A percentile compares a stretch with the other conserved stretches of the same genome.
phyloP scores from a whole-genome alignment of 2,888 invertebrate species.

The Hypselothyrea guttata region DNA sequence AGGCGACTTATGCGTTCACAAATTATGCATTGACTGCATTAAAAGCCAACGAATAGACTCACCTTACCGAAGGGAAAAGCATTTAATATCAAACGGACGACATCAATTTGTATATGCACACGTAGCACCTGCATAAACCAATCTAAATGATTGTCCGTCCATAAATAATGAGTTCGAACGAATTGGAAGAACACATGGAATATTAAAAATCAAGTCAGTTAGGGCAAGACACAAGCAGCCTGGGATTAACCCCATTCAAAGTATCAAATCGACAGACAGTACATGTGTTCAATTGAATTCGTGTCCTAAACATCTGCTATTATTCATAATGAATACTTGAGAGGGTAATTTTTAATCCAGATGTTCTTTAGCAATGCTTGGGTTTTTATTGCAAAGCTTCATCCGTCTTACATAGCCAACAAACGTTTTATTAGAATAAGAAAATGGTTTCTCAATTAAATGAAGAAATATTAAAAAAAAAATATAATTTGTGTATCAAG shows the following conservation, averaged over 20 bases:
- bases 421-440: no score
- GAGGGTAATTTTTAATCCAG: background rate
- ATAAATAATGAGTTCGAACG: slow-evolving; percentile 14
- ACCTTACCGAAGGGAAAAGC: slow-evolving; percentile 28
- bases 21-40: slow-evolving; percentile 73
- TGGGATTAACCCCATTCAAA: background rate
- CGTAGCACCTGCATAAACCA: slow-evolving; percentile 12
- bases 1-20: slow-evolving; percentile 71
- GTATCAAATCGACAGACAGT: slow-evolving; percentile 3
- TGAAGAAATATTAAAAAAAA: no score
- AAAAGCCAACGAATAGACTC: slow-evolving; percentile 30
- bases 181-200: slow-evolving; percentile 1
- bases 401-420: no score
- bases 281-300: slow-evolving; percentile 19
- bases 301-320: slow-evolving; percentile 10
- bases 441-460: no score
- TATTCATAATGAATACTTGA: slow-evolving; percentile 4
- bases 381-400: no score
- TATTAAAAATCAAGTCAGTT: background rate
- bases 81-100: slow-evolving; percentile 69
- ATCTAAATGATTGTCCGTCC: slow-evolving; percentile 40
- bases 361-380: no score
- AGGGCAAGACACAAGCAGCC: background rate
- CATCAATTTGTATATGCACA: slow-evolving; percentile 61
- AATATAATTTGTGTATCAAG: background rate